These are phyloP conservation scores for Apis mellifera DNA, from an alignment of 1,140 invertebrate species.

Conservation along the genomic window DNA sequence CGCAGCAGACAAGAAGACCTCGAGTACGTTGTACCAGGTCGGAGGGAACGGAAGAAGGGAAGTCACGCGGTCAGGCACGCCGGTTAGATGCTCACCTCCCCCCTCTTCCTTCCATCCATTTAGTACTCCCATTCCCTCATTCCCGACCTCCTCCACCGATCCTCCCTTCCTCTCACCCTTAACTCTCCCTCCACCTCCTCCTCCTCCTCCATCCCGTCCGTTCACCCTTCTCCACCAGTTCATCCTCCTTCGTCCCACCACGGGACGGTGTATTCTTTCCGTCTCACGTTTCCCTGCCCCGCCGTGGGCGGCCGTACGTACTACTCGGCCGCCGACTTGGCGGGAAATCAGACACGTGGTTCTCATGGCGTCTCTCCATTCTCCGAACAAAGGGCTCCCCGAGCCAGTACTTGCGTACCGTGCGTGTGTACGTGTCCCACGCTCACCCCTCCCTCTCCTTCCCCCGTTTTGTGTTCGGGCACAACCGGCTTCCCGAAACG, in stretches of 20 bases:
- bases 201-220: not conserved
- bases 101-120: constrained; percentile 29
- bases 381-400: constrained; percentile 62
- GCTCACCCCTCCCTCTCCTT: not conserved
- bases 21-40: constrained; percentile 62
- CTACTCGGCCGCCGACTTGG: constrained; percentile 49
- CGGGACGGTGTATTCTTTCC: not conserved
- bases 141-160: not conserved
- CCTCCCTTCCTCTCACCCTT: not conserved
- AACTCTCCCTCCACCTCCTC: constrained; percentile 1
- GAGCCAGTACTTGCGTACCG: constrained; percentile 15
- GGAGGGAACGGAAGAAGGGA: constrained; percentile 59
- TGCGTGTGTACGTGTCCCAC: constrained; percentile 49
- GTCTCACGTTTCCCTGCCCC: constrained; percentile 44
- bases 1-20: constrained; percentile 40
- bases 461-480: not conserved
- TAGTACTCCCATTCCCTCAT: constrained; percentile 34
- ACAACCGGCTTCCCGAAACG: constrained; percentile 1
- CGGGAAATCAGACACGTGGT: constrained; percentile 70
- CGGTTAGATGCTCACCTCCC: constrained; percentile 47
- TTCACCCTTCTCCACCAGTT: constrained; percentile 6
- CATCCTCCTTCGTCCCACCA: constrained; percentile 3
- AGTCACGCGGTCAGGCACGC: constrained; percentile 59
- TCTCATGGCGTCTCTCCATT: constrained; percentile 62
- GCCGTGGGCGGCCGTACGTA: constrained; percentile 29